Conservation (phyloP, 2,113 vertebrate genomes). For the Sceloporus tristichus region DNA sequence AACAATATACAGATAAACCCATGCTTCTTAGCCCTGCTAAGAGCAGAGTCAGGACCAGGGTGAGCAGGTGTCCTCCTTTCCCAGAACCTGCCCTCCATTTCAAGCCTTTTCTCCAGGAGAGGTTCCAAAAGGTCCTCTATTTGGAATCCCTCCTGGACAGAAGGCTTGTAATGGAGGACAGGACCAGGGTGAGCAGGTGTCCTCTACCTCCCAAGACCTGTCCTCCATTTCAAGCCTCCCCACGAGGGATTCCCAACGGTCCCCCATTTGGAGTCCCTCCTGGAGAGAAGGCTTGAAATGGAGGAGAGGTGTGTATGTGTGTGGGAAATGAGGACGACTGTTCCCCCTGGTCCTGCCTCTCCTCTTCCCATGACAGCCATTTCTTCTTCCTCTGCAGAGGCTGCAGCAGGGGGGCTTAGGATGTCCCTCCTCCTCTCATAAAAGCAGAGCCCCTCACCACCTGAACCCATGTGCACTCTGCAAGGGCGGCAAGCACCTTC, state of each 20-base stretch:
- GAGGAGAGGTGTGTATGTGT: not conserved
- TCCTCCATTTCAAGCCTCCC: too few species aligned
- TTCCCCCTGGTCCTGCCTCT: not conserved
- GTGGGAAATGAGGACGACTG: not conserved
- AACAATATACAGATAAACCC: too few species aligned
- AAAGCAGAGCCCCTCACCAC: not conserved
- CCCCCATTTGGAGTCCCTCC: too few species aligned
- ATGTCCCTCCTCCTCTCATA: not conserved
- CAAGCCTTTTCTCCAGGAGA: too few species aligned
- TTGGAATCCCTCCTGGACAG: not conserved
- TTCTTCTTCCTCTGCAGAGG: slow-evolving; percentile 64
- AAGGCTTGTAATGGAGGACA: not conserved
- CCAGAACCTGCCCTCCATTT: too few species aligned
- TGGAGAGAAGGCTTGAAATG: not conserved
- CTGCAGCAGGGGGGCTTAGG: slow-evolving; percentile 42
- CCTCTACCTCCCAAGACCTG: too few species aligned
- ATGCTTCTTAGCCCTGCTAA: too few species aligned
- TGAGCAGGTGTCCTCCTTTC: too few species aligned
- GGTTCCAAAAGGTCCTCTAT: too few species aligned
- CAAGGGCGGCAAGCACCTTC: not conserved
- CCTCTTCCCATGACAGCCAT: slow-evolving; percentile 65
- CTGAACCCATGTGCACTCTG: not conserved
- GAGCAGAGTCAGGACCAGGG: too few species aligned
- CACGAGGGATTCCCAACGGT: too few species aligned
- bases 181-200: too few species aligned